Percentiles rank a stretch among this genome's conserved stretches.
phyloP scores from a whole-genome alignment of 2,888 invertebrate genomes.

The Gisinianus flammeolus region DNA sequence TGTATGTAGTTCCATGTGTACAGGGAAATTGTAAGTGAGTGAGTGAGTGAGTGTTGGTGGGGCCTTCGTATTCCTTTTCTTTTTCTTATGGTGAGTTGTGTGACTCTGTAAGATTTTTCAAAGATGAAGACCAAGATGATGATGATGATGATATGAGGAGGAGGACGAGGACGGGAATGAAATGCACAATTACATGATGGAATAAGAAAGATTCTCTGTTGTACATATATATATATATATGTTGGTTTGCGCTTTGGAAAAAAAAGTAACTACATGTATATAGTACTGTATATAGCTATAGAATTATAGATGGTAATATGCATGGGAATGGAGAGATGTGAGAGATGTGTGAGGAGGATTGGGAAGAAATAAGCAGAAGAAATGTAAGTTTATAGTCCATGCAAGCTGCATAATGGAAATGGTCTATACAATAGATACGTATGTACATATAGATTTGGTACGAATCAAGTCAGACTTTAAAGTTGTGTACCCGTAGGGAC shows the following conservation, averaged over 20 bases:
- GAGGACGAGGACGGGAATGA: constrained; percentile 17
- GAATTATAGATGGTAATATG: too few relatives aligned
- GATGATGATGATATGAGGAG: too few relatives aligned
- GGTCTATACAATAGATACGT: constrained; percentile 4
- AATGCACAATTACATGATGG: constrained; percentile 22
- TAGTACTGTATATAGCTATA: too few relatives aligned
- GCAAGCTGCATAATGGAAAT: background rate
- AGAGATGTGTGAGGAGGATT: background rate
- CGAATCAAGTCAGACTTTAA: constrained; percentile 32
- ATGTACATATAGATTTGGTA: background rate
- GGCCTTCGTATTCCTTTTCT: background rate
- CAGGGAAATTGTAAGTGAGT: background rate
- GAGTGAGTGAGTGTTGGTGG: background rate
- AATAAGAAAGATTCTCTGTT: too few relatives aligned
- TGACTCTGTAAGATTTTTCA: background rate
- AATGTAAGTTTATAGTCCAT: too few relatives aligned
- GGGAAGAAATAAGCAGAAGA: too few relatives aligned
- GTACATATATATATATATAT: too few relatives aligned
- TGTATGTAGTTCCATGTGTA: background rate
- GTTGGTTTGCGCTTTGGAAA: too few relatives aligned
- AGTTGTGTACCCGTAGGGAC: constrained; percentile 33
- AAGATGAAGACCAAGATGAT: constrained; percentile 16
- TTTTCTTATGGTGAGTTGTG: background rate
- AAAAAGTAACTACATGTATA: too few relatives aligned
- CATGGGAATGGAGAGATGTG: background rate